Percentiles rank a stretch among this genome's conserved stretches.
Evolutionary conservation across 2,113 vertebrate species (phyloP).

Genomic region (Stomatorhinus ivindoensis): DNA sequence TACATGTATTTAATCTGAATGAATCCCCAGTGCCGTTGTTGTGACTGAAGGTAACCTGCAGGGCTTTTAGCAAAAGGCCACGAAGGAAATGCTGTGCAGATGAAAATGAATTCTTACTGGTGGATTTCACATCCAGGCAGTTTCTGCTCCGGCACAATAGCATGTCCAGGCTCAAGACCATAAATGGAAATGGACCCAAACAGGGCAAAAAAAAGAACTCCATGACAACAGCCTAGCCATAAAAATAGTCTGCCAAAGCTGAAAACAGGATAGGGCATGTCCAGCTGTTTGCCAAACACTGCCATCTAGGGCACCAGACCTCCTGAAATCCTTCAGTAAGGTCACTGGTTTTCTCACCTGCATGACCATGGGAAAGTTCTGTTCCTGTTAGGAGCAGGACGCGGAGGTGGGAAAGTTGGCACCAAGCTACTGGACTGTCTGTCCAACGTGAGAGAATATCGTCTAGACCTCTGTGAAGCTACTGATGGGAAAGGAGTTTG

Average conservation of each 20-base stretch:
- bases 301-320: not conserved
- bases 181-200: not conserved
- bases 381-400: not conserved
- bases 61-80: not conserved
- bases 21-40: not conserved
- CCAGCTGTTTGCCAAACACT: not conserved
- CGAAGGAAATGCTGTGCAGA: not conserved
- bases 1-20: not conserved
- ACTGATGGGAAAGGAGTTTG: not conserved
- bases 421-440: not conserved
- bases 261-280: not conserved
- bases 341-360: not conserved
- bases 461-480: not conserved
- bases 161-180: not conserved
- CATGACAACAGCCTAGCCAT: not conserved
- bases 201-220: not conserved
- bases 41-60: not conserved
- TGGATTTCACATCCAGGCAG: not conserved
- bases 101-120: not conserved
- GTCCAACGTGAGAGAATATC: not conserved
- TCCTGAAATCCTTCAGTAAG: not conserved
- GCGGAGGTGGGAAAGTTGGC: conserved; percentile 2
- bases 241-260: conserved; percentile 7
- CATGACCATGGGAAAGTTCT: not conserved
- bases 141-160: not conserved